Percentiles rank a stretch among this genome's conserved stretches.
These are phyloP conservation scores for Antechinus flavipes DNA, from an alignment of 2,113 vertebrate species.

Conservation along the genomic window DNA sequence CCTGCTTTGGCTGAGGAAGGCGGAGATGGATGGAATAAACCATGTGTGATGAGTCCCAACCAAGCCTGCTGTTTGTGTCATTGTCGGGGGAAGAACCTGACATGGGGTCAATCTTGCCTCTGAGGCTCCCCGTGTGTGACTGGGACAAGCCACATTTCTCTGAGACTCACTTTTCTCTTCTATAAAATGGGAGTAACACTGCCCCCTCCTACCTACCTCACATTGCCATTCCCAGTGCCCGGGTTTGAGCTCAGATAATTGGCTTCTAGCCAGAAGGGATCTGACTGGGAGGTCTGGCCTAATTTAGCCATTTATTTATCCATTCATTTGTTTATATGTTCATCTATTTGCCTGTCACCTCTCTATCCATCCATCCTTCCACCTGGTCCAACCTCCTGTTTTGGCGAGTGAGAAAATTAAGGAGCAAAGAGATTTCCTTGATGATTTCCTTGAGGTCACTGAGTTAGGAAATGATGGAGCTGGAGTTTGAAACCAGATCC, in stretches of 20 bases:
- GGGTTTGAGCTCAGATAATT: not conserved
- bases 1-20: not conserved
- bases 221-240: not conserved
- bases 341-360: not conserved
- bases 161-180: not conserved
- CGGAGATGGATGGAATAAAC: not conserved
- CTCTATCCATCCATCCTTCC: no score
- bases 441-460: not conserved
- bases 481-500: not conserved
- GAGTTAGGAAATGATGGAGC: not conserved
- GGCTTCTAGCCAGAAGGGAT: not conserved
- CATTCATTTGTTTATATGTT: not conserved
- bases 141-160: not conserved
- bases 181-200: not conserved
- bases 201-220: not conserved
- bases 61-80: not conserved
- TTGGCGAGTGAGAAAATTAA: not conserved
- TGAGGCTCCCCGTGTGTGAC: not conserved
- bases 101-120: not conserved
- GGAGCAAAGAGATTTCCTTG: not conserved
- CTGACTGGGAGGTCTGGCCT: not conserved
- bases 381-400: no score
- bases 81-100: not conserved
- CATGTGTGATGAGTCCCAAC: not conserved
- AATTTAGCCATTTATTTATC: not conserved